phyloP scores from a whole-genome alignment of 2,797 vertebrate genomes.

The Menidia menidia region DNA sequence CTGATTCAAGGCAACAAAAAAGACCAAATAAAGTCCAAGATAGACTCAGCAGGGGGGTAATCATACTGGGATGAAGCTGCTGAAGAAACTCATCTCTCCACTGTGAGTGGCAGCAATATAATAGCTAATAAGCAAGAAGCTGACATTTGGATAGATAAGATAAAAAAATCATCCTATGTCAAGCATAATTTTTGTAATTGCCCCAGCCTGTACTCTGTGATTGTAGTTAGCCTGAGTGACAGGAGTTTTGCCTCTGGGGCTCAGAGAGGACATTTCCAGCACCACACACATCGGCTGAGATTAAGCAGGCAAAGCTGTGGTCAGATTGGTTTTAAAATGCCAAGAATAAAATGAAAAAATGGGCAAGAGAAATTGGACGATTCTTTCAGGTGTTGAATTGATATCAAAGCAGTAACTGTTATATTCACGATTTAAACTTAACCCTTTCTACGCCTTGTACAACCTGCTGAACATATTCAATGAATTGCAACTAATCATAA shows the following conservation, averaged over 20 bases:
- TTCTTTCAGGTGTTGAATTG: constrained; percentile 54
- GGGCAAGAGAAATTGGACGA: constrained; percentile 46
- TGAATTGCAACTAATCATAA: no score
- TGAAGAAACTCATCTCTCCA: constrained; percentile 49
- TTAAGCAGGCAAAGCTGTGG: constrained; percentile 74
- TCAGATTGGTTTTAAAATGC: constrained; percentile 83
- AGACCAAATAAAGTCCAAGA: no score
- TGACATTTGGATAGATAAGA: constrained; percentile 86
- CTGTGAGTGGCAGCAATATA: constrained; percentile 76
- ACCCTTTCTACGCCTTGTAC: no score
- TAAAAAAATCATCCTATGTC: constrained; percentile 73
- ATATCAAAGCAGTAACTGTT: constrained; percentile 52
- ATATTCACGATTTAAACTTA: constrained; percentile 33
- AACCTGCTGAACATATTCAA: no score
- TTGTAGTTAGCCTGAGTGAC: constrained; percentile 62
- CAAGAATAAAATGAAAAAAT: constrained; percentile 66
- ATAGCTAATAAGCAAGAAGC: constrained; percentile 78
- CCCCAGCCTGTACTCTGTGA: constrained; percentile 68
- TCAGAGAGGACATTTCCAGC: constrained; percentile 72
- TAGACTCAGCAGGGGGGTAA: constrained; percentile 40
- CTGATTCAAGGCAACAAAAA: background rate
- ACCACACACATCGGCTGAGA: constrained; percentile 74
- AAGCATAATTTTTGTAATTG: constrained; percentile 77
- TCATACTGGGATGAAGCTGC: constrained; percentile 23
- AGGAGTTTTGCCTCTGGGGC: constrained; percentile 63